Conservation (phyloP, 1,140 invertebrate genomes). For the Monomorium pharaonis region DNA sequence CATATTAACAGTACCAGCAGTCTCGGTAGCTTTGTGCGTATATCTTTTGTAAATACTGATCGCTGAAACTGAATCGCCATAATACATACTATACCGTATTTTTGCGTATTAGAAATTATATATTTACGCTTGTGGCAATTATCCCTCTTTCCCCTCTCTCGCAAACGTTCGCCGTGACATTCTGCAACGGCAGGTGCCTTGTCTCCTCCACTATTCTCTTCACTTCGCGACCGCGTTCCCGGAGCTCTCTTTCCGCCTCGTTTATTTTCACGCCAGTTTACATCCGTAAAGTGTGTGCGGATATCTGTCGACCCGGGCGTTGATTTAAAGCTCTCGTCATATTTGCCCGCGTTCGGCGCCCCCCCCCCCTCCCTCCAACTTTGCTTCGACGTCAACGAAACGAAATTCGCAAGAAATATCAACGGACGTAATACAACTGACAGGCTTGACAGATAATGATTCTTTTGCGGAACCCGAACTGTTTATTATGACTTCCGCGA, state of each 20-base stretch:
- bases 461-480: constrained; percentile 4
- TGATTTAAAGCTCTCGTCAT: constrained; percentile 29
- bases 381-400: background rate
- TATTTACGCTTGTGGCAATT: constrained; percentile 61
- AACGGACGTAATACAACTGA: constrained; percentile 9
- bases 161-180: constrained; percentile 73
- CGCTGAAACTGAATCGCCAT: constrained; percentile 50
- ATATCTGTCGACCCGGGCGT: constrained; percentile 9
- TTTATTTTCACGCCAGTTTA: constrained; percentile 37
- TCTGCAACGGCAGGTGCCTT: constrained; percentile 79
- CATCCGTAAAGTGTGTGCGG: constrained; percentile 23
- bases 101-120: constrained; percentile 62
- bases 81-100: constrained; percentile 51
- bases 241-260: background rate
- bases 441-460: constrained; percentile 12
- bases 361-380: background rate
- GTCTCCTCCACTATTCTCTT: background rate
- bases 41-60: constrained; percentile 62
- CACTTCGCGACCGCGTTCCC: background rate
- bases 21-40: constrained; percentile 61
- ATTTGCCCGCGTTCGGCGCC: constrained; percentile 2
- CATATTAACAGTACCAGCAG: constrained; percentile 45
- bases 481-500: constrained; percentile 19
- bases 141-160: background rate
- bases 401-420: constrained; percentile 21